phyloP scores from a whole-genome alignment of 2,888 invertebrate genomes.

The Lacanobia oleracea region DNA sequence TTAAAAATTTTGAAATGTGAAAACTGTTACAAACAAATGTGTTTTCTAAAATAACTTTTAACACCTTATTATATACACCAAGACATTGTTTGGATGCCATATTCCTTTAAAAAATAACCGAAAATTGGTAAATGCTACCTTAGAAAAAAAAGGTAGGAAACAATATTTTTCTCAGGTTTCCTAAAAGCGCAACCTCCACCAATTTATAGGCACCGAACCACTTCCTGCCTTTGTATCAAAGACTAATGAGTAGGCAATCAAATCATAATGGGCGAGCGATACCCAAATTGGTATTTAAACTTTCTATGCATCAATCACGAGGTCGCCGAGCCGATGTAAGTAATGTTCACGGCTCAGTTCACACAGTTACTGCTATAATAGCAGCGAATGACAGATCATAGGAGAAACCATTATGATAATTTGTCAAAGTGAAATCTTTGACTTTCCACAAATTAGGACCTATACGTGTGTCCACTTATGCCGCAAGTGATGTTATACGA shows the following conservation, averaged over 20 bases:
- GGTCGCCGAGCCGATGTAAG: conserved; percentile 72
- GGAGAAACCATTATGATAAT: conserved; percentile 73
- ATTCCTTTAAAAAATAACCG: background rate
- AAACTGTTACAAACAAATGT: background rate
- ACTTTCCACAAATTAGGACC: conserved; percentile 67
- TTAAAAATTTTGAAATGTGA: background rate
- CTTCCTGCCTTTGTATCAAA: conserved; percentile 61
- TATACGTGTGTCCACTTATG: conserved; percentile 37
- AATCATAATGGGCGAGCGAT: conserved; percentile 69
- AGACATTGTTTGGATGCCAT: background rate
- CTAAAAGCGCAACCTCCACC: conserved; percentile 25
- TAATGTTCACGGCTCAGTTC: conserved; percentile 82
- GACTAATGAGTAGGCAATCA: conserved; percentile 68
- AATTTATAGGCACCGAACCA: conserved; percentile 29
- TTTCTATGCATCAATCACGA: conserved; percentile 87
- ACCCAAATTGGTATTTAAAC: conserved; percentile 78
- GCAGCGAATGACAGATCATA: conserved; percentile 76
- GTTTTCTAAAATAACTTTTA: too few species aligned
- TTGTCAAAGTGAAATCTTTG: conserved; percentile 74
- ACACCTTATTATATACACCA: too few species aligned
- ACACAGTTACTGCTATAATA: conserved; percentile 79
- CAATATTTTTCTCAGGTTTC: conserved; percentile 23
- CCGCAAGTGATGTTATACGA: conserved; percentile 10
- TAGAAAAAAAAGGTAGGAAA: conserved; percentile 4
- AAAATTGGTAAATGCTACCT: background rate